Conservation (phyloP, 2,113 vertebrate species). For the Phalacrocorax brasilianus region DNA sequence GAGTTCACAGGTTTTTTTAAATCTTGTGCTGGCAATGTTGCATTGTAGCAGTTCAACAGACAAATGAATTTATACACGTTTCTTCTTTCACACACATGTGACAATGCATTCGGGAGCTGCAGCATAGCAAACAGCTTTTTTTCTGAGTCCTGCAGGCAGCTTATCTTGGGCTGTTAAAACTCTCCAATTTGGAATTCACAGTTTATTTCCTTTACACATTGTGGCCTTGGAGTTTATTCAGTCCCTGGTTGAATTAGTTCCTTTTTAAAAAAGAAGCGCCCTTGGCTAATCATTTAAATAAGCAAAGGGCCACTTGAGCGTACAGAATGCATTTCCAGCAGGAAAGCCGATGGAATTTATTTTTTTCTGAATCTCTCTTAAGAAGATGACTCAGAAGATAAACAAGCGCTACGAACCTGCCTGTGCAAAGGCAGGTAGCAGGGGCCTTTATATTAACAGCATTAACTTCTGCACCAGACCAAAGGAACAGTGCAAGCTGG, state of each 20-base stretch:
- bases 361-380: background rate
- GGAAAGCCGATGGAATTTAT: background rate
- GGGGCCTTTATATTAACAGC: background rate
- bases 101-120: background rate
- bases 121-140: accelerated
- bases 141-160: background rate
- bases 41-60: background rate
- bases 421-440: accelerated
- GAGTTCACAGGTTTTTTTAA: background rate
- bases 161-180: background rate
- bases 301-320: background rate
- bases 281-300: background rate
- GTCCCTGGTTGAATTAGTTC: background rate
- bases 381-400: background rate
- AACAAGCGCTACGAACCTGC: background rate
- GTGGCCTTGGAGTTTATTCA: background rate
- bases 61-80: background rate
- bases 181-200: background rate
- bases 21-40: background rate
- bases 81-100: accelerated
- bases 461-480: background rate
- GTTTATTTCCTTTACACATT: background rate
- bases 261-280: background rate
- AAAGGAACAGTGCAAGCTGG: background rate
- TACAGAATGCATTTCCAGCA: background rate